Conservation (phyloP, 2,888 invertebrate genomes). For the Oegoconia quadripuncta region DNA sequence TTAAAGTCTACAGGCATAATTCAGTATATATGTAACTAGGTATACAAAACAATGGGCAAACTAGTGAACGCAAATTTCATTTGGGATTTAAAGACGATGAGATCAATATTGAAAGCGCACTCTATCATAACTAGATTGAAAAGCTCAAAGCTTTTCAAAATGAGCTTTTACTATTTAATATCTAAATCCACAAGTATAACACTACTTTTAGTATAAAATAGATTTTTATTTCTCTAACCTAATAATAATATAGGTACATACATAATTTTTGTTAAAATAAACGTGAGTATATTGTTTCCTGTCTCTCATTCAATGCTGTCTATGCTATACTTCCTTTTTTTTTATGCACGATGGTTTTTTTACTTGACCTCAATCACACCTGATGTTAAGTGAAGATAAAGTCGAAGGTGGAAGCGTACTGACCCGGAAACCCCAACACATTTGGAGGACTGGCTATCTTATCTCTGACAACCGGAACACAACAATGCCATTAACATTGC, state of each 20-base stretch:
- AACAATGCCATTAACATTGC: too few relatives aligned
- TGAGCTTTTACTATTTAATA: slow-evolving; percentile 29
- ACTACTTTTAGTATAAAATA: slow-evolving; percentile 70
- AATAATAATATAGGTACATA: slow-evolving; percentile 60
- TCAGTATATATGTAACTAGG: too few relatives aligned
- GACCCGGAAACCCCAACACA: too few relatives aligned
- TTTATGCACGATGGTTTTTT: too few relatives aligned
- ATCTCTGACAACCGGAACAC: too few relatives aligned
- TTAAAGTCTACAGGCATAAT: too few relatives aligned
- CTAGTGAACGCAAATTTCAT: too few relatives aligned
- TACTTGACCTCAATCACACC: too few relatives aligned
- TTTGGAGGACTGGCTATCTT: too few relatives aligned
- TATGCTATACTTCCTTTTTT: slow-evolving; percentile 9
- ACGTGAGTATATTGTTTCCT: slow-evolving; percentile 47
- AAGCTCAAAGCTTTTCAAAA: slow-evolving; percentile 49
- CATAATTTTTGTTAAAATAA: slow-evolving; percentile 35
- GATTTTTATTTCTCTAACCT: slow-evolving; percentile 66
- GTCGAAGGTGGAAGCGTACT: too few relatives aligned
- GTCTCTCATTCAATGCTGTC: slow-evolving; percentile 24
- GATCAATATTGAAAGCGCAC: slow-evolving; percentile 14
- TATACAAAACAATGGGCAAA: too few relatives aligned
- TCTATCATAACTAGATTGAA: slow-evolving; percentile 21
- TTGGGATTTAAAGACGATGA: slow-evolving; percentile 4
- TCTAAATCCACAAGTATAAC: slow-evolving; percentile 34
- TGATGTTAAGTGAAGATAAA: too few relatives aligned